Conservation (phyloP, 1,140 invertebrate species). For the Anadara kagoshimensis region DNA sequence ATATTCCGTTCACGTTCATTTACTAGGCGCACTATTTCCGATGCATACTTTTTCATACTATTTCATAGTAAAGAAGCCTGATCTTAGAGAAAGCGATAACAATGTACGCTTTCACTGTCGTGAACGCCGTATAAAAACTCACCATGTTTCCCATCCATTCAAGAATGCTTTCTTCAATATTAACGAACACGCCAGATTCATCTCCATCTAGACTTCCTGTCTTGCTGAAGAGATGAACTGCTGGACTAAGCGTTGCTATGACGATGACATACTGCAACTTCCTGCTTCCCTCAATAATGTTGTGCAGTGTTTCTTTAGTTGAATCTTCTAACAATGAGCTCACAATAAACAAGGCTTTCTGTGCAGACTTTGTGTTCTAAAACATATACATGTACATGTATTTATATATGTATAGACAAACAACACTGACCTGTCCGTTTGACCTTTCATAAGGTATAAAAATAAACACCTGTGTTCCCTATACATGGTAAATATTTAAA, state of each 20-base stretch:
- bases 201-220: constrained; percentile 42
- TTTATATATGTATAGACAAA: background rate
- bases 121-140: too few species aligned
- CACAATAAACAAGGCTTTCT: constrained; percentile 79
- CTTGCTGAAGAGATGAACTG: constrained; percentile 64
- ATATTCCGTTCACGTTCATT: too few species aligned
- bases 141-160: constrained; percentile 77
- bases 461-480: too few species aligned
- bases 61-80: too few species aligned
- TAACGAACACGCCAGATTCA: constrained; percentile 68
- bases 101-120: too few species aligned
- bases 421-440: too few species aligned
- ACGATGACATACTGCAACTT: constrained; percentile 78
- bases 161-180: constrained; percentile 74
- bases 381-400: background rate
- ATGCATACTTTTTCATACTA: too few species aligned
- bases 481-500: too few species aligned
- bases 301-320: constrained; percentile 75
- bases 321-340: constrained; percentile 74
- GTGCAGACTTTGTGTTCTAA: constrained; percentile 47
- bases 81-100: too few species aligned
- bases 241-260: constrained; percentile 75
- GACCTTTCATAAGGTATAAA: too few species aligned
- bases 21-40: too few species aligned
- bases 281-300: constrained; percentile 75